Evolutionary conservation across 2,113 vertebrate species (phyloP).

Genomic region (Brevimyrus niger): DNA sequence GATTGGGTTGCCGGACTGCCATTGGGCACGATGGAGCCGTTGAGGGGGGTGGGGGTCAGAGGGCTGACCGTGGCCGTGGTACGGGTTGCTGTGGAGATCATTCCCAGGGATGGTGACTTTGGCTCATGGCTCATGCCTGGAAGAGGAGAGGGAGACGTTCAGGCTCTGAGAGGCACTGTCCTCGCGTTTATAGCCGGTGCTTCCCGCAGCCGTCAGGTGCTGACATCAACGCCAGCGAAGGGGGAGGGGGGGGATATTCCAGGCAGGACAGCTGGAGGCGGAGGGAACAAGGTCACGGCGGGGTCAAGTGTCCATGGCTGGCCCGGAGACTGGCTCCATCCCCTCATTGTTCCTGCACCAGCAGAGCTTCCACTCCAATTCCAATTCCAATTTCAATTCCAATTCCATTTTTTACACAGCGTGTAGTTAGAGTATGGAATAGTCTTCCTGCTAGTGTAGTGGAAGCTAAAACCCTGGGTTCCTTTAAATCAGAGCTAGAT

Average conservation of each 20-base stretch:
- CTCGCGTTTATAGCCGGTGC: neutral
- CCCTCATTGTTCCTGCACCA: neutral
- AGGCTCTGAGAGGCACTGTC: neutral
- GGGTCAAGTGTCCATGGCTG: neutral
- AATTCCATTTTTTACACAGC: too few relatives aligned
- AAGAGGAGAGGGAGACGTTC: constrained; percentile 43
- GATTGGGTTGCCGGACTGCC: constrained; percentile 86
- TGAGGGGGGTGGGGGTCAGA: constrained; percentile 92
- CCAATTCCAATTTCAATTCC: too few relatives aligned
- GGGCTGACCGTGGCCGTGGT: constrained; percentile 97
- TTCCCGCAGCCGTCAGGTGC: neutral
- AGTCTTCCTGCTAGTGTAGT: too few relatives aligned
- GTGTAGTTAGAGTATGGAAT: too few relatives aligned
- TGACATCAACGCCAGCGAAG: neutral
- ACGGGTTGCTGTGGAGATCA: constrained; percentile 96
- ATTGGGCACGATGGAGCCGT: constrained; percentile 93
- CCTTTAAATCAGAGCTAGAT: too few relatives aligned
- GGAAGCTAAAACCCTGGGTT: too few relatives aligned
- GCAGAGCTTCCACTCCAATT: too few relatives aligned
- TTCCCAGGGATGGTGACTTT: constrained; percentile 99
- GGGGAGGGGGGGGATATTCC: neutral
- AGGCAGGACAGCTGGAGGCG: neutral
- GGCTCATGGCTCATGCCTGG: constrained; percentile 99
- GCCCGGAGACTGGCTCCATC: neutral
- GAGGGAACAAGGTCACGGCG: neutral